phyloP scores from a whole-genome alignment of 2,888 invertebrate genomes.

The Brachypterus glaber region DNA sequence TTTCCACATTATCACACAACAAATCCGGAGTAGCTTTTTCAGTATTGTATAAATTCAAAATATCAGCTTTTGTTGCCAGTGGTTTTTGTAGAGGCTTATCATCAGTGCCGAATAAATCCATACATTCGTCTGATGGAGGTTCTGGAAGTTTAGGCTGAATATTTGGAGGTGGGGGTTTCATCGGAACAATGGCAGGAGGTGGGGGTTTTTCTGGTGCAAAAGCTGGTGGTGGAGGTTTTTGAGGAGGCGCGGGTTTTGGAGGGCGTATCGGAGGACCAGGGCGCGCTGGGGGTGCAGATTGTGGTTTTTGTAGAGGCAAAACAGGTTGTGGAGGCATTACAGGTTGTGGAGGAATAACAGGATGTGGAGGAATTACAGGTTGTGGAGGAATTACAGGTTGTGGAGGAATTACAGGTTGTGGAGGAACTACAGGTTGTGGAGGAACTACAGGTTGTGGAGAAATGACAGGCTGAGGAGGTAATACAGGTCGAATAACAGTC shows the following conservation, averaged over 20 bases:
- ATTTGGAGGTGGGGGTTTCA: constrained; percentile 16
- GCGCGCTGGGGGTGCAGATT: constrained; percentile 25
- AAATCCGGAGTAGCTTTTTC: constrained; percentile 23
- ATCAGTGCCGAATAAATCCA: constrained; percentile 37
- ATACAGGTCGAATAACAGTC: constrained; percentile 40
- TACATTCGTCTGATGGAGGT: constrained; percentile 25
- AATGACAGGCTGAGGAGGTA: no score
- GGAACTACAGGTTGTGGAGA: no score
- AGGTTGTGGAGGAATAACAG: constrained; percentile 28
- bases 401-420: constrained; percentile 19
- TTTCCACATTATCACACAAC: constrained; percentile 18
- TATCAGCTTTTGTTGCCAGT: constrained; percentile 38
- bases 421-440: constrained; percentile 3
- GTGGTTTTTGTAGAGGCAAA: constrained; percentile 26
- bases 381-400: constrained; percentile 13
- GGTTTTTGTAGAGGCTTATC: constrained; percentile 29
- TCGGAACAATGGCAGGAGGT: constrained; percentile 13
- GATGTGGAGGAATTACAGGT: constrained; percentile 19
- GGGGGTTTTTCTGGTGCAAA: constrained; percentile 17
- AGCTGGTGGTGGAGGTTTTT: constrained; percentile 24
- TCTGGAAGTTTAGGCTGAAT: constrained; percentile 8
- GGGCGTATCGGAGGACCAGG: constrained; percentile 26
- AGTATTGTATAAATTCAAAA: constrained; percentile 37
- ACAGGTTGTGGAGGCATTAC: constrained; percentile 31
- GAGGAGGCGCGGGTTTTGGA: constrained; percentile 25